Percentiles rank a stretch among this genome's conserved stretches.
phyloP scores from a whole-genome alignment of 1,140 invertebrate genomes.

The Tribolium castaneum region DNA sequence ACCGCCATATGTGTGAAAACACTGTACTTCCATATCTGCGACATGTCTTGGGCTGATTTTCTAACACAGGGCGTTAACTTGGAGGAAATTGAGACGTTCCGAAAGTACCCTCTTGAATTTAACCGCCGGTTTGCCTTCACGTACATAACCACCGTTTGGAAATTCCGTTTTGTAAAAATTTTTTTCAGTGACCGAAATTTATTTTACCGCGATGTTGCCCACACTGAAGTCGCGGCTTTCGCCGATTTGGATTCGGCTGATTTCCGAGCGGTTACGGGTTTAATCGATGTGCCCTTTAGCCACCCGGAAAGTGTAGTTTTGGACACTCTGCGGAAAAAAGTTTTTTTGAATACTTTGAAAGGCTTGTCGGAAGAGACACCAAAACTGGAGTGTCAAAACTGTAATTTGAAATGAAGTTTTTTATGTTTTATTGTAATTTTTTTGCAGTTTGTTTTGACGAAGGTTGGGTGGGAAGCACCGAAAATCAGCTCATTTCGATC shows the following conservation, averaged over 20 bases:
- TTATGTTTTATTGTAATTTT: no score
- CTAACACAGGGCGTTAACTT: conserved; percentile 9
- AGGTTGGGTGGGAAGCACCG: no score
- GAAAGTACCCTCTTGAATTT: conserved; percentile 47
- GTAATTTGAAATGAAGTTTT: conserved; percentile 3
- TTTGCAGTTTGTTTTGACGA: no score
- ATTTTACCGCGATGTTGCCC: conserved; percentile 39
- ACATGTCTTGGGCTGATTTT: conserved; percentile 17
- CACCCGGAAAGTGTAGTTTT: conserved; percentile 45
- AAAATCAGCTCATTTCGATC: conserved; percentile 22
- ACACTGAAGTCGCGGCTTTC: conserved; percentile 31
- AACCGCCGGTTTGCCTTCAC: conserved; percentile 35
- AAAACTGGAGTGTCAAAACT: conserved; percentile 25
- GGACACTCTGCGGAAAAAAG: conserved; percentile 40
- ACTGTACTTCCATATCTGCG: background rate
- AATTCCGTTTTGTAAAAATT: background rate
- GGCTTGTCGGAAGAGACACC: background rate
- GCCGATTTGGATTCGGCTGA: conserved; percentile 7
- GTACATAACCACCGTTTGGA: background rate
- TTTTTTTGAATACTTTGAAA: conserved; percentile 44
- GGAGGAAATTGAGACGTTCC: conserved; percentile 35
- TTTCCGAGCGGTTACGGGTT: conserved; percentile 37
- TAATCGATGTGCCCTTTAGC: conserved; percentile 48
- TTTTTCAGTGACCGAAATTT: conserved; percentile 35
- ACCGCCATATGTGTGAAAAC: background rate